phyloP scores from a whole-genome alignment of 2,113 vertebrate genomes.

The Aptenodytes patagonicus region DNA sequence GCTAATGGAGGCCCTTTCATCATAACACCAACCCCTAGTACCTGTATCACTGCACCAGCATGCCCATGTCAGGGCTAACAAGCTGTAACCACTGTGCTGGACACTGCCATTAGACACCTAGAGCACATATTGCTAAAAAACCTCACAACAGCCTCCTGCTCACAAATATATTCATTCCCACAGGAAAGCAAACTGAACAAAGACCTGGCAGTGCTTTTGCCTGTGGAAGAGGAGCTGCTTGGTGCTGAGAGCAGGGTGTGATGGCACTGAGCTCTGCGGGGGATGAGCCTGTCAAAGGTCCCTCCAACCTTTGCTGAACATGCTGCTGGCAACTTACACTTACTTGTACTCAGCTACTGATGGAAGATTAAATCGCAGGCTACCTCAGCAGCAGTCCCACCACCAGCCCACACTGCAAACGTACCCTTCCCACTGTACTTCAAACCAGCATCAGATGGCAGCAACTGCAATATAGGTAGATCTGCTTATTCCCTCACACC shows the following conservation, averaged over 20 bases:
- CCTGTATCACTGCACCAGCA: not conserved
- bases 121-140: not conserved
- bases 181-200: not conserved
- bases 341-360: not conserved
- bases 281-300: not conserved
- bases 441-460: not conserved
- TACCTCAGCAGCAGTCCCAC: not conserved
- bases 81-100: not conserved
- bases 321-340: not conserved
- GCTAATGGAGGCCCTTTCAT: not conserved
- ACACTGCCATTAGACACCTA: not conserved
- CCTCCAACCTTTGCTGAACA: not conserved
- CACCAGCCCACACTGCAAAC: not conserved
- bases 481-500: not conserved
- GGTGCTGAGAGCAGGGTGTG: not conserved
- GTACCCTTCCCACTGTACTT: not conserved
- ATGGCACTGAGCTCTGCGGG: not conserved
- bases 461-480: not conserved
- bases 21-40: not conserved
- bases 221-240: not conserved
- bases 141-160: too few relatives aligned
- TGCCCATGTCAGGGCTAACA: not conserved
- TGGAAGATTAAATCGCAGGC: not conserved
- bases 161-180: not conserved
- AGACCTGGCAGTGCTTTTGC: not conserved